phyloP scores from a whole-genome alignment of 1,140 invertebrate genomes.

The Cephus cinctus region DNA sequence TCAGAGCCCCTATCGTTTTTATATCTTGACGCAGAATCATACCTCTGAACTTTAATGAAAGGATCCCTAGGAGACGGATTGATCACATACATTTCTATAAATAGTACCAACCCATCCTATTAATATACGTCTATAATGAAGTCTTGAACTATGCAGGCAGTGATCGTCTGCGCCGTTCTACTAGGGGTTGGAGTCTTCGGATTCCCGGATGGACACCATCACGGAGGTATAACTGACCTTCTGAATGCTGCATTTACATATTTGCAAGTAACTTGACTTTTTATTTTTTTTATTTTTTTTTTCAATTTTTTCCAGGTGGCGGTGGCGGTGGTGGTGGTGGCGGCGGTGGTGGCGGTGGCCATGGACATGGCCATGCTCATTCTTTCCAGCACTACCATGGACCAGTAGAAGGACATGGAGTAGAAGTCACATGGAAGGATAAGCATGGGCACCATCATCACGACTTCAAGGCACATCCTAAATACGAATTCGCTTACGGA shows the following conservation, averaged over 20 bases:
- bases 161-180: background rate
- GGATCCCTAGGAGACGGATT: too few species aligned
- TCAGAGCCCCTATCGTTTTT: too few species aligned
- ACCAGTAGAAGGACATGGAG: conserved; percentile 28
- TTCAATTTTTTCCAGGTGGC: conserved; percentile 1
- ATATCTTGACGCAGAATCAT: too few species aligned
- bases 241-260: too few species aligned
- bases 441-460: conserved; percentile 32
- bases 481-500: conserved; percentile 40
- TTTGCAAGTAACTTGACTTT: too few species aligned
- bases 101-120: too few species aligned
- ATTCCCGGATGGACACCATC: background rate
- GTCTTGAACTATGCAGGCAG: too few species aligned
- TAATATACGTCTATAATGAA: too few species aligned
- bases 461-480: conserved; percentile 38
- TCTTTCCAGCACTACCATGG: conserved; percentile 36
- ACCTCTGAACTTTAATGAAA: too few species aligned
- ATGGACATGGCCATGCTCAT: conserved; percentile 23
- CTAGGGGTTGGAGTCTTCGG: background rate
- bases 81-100: too few species aligned
- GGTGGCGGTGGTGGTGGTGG: background rate
- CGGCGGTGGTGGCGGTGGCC: conserved; percentile 6
- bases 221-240: background rate
- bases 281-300: conserved; percentile 3
- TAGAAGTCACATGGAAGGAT: conserved; percentile 29